Evolutionary conservation across 2,113 vertebrate species (phyloP), one percentile per base, ranked within the genome.

Genomic region (Chaetodon trifascialis): DNA sequence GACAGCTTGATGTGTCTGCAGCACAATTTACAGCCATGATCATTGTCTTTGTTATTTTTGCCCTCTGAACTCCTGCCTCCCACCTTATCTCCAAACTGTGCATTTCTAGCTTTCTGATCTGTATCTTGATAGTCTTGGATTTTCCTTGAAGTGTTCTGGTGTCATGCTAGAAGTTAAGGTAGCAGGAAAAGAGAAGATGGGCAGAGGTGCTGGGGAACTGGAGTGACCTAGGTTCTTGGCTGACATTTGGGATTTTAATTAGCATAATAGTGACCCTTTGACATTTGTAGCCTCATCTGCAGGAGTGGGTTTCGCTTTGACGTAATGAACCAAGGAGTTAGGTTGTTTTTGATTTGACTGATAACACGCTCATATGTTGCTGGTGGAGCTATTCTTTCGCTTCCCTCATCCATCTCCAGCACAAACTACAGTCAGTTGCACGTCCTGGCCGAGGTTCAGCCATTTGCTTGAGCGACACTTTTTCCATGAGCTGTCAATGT

Each of bases 1-100:
- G 93, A 95, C 91, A 94, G 90, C 87, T 94, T 91, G 81, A 91
- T 93, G 91, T 76, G 82, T 83, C 73, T 62, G 70, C 15, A 0
- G 25, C 30, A n/a, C 68, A 81, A 91, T 94, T 93, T 94, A 93
- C 67, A 51, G 73, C 76, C 51, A 3, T 11, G 76, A 92, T 93
- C 81, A 69, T 54, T 54, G 82, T 84, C 86, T 88, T 91, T 93
- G 85, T 91, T 92, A 73, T 88, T 80, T 83, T 78, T 88, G 73
- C 86, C 66, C 72, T 83, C 63, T 75, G 76, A 88, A 70, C 79
- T 44, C 74, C 63, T 25, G 17, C 49, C 69, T 55, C 63, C 42
- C 62, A 51, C n/a, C 64, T 79, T 63, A 23, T 68, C 76, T 82
- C 51, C 51, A 54, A 69, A 52, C 59, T 46, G 34, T 51, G 36